Evolutionary conservation across 2,888 invertebrate genomes (phyloP).

Genomic region (Pseudanteris insignis): DNA sequence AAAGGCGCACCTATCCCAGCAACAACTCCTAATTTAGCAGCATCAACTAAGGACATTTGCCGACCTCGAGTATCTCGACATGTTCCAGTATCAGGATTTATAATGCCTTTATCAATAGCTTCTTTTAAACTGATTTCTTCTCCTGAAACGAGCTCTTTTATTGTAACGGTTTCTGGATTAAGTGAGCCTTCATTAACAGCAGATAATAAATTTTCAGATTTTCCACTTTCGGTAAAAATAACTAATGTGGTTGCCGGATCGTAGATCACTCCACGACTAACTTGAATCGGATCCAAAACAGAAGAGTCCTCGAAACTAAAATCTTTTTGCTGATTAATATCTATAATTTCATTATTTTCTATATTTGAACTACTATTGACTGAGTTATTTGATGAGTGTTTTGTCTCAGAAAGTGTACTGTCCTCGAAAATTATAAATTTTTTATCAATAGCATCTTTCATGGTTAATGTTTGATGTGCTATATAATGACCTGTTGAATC

Average conservation of each 20-base stretch:
- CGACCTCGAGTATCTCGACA: conserved; percentile 75
- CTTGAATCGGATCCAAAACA: conserved; percentile 75
- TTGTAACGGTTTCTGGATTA: conserved; percentile 74
- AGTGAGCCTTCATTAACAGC: conserved; percentile 82
- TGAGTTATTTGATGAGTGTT: conserved; percentile 61
- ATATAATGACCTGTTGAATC: conserved; percentile 82
- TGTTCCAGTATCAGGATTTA: conserved; percentile 77
- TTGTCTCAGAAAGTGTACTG: conserved; percentile 64
- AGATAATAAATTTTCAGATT: conserved; percentile 76
- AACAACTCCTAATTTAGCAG: conserved; percentile 81
- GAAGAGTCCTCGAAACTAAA: conserved; percentile 66
- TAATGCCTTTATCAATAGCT: conserved; percentile 79
- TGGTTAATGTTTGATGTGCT: conserved; percentile 71
- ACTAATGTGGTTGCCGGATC: conserved; percentile 81
- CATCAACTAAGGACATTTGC: conserved; percentile 76
- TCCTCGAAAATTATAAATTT: conserved; percentile 73
- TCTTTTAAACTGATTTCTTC: conserved; percentile 76
- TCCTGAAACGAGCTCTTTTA: conserved; percentile 77
- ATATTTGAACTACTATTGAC: neutral
- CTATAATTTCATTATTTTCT: conserved; percentile 1
- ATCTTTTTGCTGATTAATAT: conserved; percentile 65
- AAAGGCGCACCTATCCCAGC: conserved; percentile 80
- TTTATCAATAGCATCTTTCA: conserved; percentile 79
- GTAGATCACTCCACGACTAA: conserved; percentile 78
- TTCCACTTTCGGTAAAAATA: conserved; percentile 76